Percentiles rank a stretch among this genome's conserved stretches.
Conservation (phyloP, 2,797 vertebrate species). For the Pipistrellus kuhlii region DNA sequence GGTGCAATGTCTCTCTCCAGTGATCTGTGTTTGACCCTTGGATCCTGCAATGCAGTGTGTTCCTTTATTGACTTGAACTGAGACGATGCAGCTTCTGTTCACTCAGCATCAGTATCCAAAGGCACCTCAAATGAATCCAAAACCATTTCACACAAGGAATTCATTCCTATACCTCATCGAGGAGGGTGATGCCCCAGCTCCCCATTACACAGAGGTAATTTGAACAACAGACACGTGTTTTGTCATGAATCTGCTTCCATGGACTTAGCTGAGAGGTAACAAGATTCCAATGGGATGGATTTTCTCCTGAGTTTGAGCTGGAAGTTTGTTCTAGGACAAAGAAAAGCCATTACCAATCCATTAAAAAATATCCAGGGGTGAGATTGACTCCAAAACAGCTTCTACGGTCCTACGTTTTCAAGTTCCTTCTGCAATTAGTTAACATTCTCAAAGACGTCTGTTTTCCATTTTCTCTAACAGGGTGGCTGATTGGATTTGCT, state of each 20-base stretch:
- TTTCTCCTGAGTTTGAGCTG: constrained; percentile 62
- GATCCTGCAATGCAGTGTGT: not conserved
- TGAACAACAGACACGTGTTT: constrained; percentile 60
- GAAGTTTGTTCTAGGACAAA: constrained; percentile 50
- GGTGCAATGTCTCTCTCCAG: not conserved
- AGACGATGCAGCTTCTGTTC: not conserved
- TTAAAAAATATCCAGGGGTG: constrained; percentile 51
- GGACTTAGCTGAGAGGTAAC: constrained; percentile 34
- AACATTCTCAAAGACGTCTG: constrained; percentile 83
- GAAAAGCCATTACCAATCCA: constrained; percentile 61
- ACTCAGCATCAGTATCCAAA: constrained; percentile 15
- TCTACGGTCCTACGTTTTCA: constrained; percentile 69
- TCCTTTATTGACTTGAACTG: constrained; percentile 20
- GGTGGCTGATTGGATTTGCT: constrained; percentile 86
- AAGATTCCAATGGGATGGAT: constrained; percentile 61
- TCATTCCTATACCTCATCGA: not conserved
- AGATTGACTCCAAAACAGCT: constrained; percentile 80
- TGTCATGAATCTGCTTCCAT: constrained; percentile 50
- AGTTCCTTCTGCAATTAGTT: constrained; percentile 82
- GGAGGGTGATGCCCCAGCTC: not conserved
- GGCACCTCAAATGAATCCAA: not conserved
- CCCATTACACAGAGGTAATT: not conserved
- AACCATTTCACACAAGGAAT: not conserved
- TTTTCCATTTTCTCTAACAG: constrained; percentile 86
- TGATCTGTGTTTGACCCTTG: not conserved